phyloP scores from a whole-genome alignment of 2,797 vertebrate species.

The Leuciscus waleckii region DNA sequence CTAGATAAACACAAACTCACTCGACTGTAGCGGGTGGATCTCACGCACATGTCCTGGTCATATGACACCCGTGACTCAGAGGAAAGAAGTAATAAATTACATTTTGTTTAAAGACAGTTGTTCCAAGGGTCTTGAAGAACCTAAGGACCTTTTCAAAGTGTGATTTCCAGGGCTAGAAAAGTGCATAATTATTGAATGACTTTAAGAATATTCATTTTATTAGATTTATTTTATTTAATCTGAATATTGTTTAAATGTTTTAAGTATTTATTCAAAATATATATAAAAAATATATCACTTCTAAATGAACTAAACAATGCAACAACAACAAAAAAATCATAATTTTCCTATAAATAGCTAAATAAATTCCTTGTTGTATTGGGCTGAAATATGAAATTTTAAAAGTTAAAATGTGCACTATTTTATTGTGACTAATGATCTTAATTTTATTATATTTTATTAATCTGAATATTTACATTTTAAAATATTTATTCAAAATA shows the following conservation, averaged over 20 bases:
- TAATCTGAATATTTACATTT: neutral
- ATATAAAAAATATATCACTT: neutral
- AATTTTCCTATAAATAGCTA: neutral
- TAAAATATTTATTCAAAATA: neutral
- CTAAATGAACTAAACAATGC: neutral
- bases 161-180: neutral
- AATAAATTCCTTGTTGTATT: neutral
- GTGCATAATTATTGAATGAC: neutral
- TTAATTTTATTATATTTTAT: neutral
- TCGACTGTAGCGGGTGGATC: slow-evolving; percentile 24
- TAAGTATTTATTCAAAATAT: neutral
- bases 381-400: neutral
- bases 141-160: neutral
- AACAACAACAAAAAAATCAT: neutral
- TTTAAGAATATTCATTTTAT: neutral
- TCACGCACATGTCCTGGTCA: slow-evolving; percentile 3
- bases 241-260: neutral
- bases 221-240: neutral
- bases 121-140: neutral
- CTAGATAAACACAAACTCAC: neutral
- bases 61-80: neutral
- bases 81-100: neutral
- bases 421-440: neutral
- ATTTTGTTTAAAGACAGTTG: neutral
- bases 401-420: neutral